Percentiles rank a stretch among this genome's conserved stretches.
Conservation (phyloP, 2,888 invertebrate species). For the Ennomos fuscantarius region DNA sequence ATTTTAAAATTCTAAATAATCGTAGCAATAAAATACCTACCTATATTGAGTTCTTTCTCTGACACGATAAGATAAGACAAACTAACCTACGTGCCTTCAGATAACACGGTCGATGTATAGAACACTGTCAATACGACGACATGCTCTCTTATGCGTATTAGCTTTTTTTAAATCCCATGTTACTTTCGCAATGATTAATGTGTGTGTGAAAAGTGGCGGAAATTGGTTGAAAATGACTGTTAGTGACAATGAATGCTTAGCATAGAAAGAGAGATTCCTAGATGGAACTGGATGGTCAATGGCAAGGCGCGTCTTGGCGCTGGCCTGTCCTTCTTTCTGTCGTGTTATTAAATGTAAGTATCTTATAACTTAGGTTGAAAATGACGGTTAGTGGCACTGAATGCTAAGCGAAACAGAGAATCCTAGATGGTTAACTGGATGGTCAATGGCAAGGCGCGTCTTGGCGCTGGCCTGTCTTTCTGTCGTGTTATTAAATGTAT, state of each 20-base stretch:
- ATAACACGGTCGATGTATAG: conserved; percentile 71
- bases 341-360: conserved; percentile 74
- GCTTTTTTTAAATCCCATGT: conserved; percentile 47
- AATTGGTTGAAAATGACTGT: conserved; percentile 1
- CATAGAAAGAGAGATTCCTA: conserved; percentile 55
- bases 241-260: conserved; percentile 46
- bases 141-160: conserved; percentile 56
- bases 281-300: conserved; percentile 70
- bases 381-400: conserved; percentile 29
- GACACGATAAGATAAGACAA: conserved; percentile 78
- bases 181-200: conserved; percentile 9
- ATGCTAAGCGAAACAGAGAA: conserved; percentile 51
- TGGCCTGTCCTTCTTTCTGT: conserved; percentile 73
- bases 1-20: neutral
- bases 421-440: conserved; percentile 74
- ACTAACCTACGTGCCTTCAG: conserved; percentile 68
- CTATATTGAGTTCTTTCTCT: conserved; percentile 61
- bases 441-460: conserved; percentile 55
- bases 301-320: conserved; percentile 67
- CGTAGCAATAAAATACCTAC: conserved; percentile 24
- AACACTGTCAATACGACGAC: conserved; percentile 74
- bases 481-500: conserved; percentile 71
- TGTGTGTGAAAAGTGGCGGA: conserved; percentile 24
- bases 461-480: conserved; percentile 78
- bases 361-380: conserved; percentile 10